Percentiles rank a stretch among this genome's conserved stretches.
Conservation (phyloP, 2,113 vertebrate species). For the Cinclus cinclus region DNA sequence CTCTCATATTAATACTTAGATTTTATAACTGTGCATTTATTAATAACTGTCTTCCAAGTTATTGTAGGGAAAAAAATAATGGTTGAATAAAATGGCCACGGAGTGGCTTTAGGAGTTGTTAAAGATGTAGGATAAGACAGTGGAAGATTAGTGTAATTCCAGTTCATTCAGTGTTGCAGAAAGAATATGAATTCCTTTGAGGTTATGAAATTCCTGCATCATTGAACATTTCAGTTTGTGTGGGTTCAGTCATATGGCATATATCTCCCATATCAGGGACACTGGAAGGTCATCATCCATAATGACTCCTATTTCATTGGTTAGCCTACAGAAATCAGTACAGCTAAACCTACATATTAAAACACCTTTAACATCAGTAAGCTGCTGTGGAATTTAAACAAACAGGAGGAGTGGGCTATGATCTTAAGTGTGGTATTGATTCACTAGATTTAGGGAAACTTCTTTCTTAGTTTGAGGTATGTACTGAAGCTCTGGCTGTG, state of each 20-base stretch:
- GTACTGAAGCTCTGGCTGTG: background rate
- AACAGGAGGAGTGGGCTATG: fast-evolving
- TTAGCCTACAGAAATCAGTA: background rate
- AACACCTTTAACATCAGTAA: background rate
- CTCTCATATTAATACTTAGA: background rate
- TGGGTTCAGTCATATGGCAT: background rate
- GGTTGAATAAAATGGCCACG: background rate
- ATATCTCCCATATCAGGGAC: background rate
- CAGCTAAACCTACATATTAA: background rate
- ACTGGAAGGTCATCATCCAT: background rate
- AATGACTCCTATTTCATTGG: background rate
- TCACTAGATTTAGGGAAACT: background rate
- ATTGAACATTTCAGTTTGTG: constrained; percentile 24
- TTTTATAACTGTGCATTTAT: background rate
- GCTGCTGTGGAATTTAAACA: background rate
- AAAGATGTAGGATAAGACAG: background rate
- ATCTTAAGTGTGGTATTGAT: background rate
- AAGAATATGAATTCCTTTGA: constrained; percentile 19
- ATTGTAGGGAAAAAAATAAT: background rate
- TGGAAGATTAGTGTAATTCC: constrained; percentile 15
- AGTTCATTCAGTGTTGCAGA: constrained; percentile 20
- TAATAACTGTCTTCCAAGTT: background rate
- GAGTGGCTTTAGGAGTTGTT: background rate
- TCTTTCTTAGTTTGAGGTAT: background rate
- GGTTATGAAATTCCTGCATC: constrained; percentile 34